A percentile compares a stretch with the other conserved stretches of the same genome.
Conservation (phyloP, 2,888 invertebrate species). For the Smittia aterrima region DNA sequence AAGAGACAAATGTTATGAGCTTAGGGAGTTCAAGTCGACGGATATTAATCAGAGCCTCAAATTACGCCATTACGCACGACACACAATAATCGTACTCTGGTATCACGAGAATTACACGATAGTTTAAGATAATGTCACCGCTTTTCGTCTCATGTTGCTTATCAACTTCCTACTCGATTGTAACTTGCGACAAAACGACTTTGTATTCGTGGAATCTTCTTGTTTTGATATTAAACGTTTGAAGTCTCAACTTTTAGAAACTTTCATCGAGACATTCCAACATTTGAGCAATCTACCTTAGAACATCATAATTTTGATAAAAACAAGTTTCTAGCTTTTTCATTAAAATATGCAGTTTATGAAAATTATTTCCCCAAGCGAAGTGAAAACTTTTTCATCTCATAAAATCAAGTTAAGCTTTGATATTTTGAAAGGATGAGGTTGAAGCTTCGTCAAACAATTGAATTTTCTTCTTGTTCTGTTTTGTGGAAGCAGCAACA, state of each 20-base stretch:
- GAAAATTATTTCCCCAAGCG: background rate
- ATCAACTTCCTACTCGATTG: background rate
- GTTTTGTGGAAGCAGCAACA: too few relatives aligned
- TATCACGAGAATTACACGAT: slow-evolving; percentile 2
- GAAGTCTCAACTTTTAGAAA: too few relatives aligned
- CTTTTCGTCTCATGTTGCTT: background rate
- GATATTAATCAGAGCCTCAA: slow-evolving; percentile 31
- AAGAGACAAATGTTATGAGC: background rate
- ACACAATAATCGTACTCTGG: background rate
- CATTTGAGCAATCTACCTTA: too few relatives aligned
- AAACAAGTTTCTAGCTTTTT: too few relatives aligned
- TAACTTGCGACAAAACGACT: too few relatives aligned
- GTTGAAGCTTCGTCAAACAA: too few relatives aligned
- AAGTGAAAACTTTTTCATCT: background rate
- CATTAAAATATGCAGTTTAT: slow-evolving; percentile 23
- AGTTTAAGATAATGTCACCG: slow-evolving; percentile 8
- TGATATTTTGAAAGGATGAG: background rate
- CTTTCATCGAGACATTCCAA: too few relatives aligned
- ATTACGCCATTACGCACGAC: background rate
- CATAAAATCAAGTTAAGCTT: background rate
- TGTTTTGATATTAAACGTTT: too few relatives aligned
- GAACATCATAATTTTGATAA: too few relatives aligned
- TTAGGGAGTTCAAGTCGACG: background rate
- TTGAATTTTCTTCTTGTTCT: too few relatives aligned
- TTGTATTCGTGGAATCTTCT: too few relatives aligned